A percentile compares a stretch with the other conserved stretches of the same genome.
Conservation (phyloP, 2,888 invertebrate genomes). For the Cerastis rubricosa region DNA sequence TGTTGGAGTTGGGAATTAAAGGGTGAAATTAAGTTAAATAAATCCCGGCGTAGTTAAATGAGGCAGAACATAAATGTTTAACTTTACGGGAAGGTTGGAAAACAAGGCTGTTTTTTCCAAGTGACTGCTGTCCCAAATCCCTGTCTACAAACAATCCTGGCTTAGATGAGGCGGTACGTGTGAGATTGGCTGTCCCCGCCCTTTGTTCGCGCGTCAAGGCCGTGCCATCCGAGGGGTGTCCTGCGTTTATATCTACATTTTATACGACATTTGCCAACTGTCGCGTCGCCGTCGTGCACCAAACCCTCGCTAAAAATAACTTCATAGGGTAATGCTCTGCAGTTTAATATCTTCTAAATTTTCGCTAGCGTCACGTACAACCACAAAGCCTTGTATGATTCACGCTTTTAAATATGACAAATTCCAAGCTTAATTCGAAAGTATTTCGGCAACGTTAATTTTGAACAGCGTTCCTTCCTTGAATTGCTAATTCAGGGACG, state of each 20-base stretch:
- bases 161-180: conserved; percentile 66
- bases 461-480: conserved; percentile 20
- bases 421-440: conserved; percentile 1
- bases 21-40: conserved; percentile 41
- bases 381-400: conserved; percentile 10
- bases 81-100: conserved; percentile 23
- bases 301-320: conserved; percentile 66
- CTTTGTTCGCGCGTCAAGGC: conserved; percentile 81
- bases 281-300: conserved; percentile 45
- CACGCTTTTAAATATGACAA: conserved; percentile 2
- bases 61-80: conserved; percentile 29
- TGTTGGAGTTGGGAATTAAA: conserved; percentile 43
- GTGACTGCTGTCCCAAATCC: conserved; percentile 30
- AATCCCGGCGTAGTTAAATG: conserved; percentile 26
- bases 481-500: conserved; percentile 23
- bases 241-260: conserved; percentile 62
- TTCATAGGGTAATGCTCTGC: conserved; percentile 30
- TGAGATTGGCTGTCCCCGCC: conserved; percentile 69
- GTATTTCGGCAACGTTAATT: conserved; percentile 6
- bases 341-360: conserved; percentile 17
- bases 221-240: conserved; percentile 64
- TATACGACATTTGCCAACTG: conserved; percentile 66
- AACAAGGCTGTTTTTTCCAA: conserved; percentile 51
- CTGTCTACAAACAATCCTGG: conserved; percentile 54
- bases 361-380: conserved; percentile 11